Conservation (phyloP, 37 sponge, comb jelly and placozoan genomes). For the Ephydatia muelleri region DNA sequence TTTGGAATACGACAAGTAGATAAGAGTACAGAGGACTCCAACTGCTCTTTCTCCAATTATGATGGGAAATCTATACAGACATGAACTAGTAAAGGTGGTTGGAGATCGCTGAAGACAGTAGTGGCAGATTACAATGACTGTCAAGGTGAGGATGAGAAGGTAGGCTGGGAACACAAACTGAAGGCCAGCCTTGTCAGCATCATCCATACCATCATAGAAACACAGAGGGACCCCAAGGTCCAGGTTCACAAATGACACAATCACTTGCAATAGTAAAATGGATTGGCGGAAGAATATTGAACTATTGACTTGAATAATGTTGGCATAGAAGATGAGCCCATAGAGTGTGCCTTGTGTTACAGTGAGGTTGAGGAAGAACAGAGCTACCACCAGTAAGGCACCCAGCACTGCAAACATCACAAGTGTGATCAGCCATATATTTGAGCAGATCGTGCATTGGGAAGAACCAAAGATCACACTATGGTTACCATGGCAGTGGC, state of each 20-base stretch:
- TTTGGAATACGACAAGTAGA: constrained; percentile 21
- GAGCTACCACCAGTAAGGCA: too few species aligned
- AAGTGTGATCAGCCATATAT: too few species aligned
- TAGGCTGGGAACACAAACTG: constrained; percentile 40
- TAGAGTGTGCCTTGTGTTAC: too few species aligned
- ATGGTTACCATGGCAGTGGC: too few species aligned
- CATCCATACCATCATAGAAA: constrained; percentile 41
- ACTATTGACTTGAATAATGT: too few species aligned
- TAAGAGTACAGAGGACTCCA: constrained; percentile 5
- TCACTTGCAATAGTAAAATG: background rate
- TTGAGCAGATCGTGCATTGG: too few species aligned
- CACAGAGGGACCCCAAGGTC: constrained; percentile 15
- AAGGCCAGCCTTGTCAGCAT: constrained; percentile 16
- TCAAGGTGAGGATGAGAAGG: constrained; percentile 4
- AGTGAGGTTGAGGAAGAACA: constrained; percentile 27
- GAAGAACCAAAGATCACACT: too few species aligned
- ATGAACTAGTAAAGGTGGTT: background rate
- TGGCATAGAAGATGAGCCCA: too few species aligned
- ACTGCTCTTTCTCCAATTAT: background rate
- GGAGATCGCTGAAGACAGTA: background rate
- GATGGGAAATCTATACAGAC: too few species aligned
- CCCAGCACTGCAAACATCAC: too few species aligned
- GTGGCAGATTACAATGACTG: constrained; percentile 8
- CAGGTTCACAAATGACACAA: constrained; percentile 22
- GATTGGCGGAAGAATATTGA: too few species aligned